Evolutionary conservation across 2,888 invertebrate species (phyloP).

Genomic region (Caenorhabditis parvicauda): DNA sequence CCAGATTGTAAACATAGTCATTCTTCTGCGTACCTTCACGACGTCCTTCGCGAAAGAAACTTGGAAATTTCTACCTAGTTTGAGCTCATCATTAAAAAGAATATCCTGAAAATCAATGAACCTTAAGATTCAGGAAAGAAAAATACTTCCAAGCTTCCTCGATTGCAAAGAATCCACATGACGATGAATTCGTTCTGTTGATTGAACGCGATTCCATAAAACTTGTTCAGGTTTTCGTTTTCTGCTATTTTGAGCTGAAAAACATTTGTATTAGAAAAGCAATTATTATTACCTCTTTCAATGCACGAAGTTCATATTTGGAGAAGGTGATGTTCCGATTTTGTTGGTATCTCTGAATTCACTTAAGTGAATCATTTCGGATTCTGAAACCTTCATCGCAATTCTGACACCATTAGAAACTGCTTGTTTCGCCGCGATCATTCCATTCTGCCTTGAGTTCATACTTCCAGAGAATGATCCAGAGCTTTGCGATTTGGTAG

Average conservation of each 20-base stretch:
- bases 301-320: slow-evolving; percentile 44
- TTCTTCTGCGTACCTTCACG: slow-evolving; percentile 42
- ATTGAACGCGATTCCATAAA: slow-evolving; percentile 61
- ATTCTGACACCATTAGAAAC: slow-evolving; percentile 56
- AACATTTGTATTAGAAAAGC: background rate
- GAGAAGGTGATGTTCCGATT: slow-evolving; percentile 54
- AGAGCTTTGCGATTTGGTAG: slow-evolving; percentile 45
- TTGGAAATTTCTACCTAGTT: slow-evolving; percentile 60
- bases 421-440: slow-evolving; percentile 57
- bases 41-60: slow-evolving; percentile 61
- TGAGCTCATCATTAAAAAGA: slow-evolving; percentile 60
- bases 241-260: slow-evolving; percentile 53
- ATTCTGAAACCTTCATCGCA: slow-evolving; percentile 40
- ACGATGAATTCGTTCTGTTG: slow-evolving; percentile 61
- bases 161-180: slow-evolving; percentile 56
- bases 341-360: slow-evolving; percentile 45
- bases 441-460: slow-evolving; percentile 47
- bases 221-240: slow-evolving; percentile 61
- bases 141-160: slow-evolving; percentile 54
- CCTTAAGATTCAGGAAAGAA: background rate
- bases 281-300: slow-evolving; percentile 47
- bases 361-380: background rate
- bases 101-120: slow-evolving; percentile 44
- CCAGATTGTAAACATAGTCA: background rate
- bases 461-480: slow-evolving; percentile 51